Evolutionary conservation across 2,888 invertebrate genomes (phyloP), one percentile per base, ranked within the genome.

Genomic region (Hololepta plana): DNA sequence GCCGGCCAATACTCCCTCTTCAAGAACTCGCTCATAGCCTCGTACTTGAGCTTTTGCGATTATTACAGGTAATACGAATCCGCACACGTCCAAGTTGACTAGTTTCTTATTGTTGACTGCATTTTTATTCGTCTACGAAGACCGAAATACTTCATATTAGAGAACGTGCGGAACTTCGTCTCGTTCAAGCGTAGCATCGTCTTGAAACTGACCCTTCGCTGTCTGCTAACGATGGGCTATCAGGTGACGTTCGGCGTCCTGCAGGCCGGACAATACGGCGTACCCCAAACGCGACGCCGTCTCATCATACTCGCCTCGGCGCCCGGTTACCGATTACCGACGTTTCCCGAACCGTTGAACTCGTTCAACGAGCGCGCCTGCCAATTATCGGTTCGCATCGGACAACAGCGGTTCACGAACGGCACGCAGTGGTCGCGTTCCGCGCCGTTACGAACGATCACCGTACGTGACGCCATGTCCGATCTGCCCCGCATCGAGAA

Each of bases 141-240:
- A n/a, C 85, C 85, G 1, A 68, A 71, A 41, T 85, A 71, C 49
- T 82, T 85, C 44, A 62, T 87, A 12, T 55, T 87, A 44, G 85
- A 87, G 51, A 85, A 85, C 43, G 85, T 87, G 1, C 57, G 82
- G 24, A 85, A 84, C 52, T 85, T 87, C 51, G 80, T 81, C 1
- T 72, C 75, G 0, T 85, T 77, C 48, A 82, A 85, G 46, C 67
- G 66, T 31, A 70, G 72, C 21, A 73, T 82, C 71, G 77, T 85
- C 12, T 52, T 87, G 26, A 84, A 84, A 52, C 49, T 85, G 35
- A 75, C 82, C 0, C 48, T 85, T 16, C 55, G 76, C 2, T 75
- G 81, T 35, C 55, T 87, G 9, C 44, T 82, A 14, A 66, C 71
- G 25, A 84, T 87, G 75, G 85, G 84, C 0, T 87, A 87, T 45